Evolutionary conservation across 2,113 vertebrate genomes (phyloP).

Genomic region (Acinonyx jubatus): DNA sequence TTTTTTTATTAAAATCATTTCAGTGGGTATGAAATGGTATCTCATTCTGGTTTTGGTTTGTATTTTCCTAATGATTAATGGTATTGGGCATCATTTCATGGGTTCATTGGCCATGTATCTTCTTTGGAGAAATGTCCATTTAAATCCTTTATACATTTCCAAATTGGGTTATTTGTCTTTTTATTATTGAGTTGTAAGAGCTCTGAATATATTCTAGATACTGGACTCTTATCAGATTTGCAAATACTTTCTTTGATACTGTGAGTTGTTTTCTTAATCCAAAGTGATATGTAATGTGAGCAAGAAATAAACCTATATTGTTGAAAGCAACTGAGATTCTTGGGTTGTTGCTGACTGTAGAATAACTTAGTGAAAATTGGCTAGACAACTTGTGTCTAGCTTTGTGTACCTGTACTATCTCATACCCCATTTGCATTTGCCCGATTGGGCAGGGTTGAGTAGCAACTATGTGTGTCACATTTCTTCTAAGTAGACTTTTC

Average conservation of each 20-base stretch:
- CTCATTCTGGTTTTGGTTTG: background rate
- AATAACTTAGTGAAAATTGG: background rate
- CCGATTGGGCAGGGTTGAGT: background rate
- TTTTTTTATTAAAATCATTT: background rate
- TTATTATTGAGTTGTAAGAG: background rate
- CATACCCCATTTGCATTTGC: background rate
- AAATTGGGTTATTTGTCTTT: background rate
- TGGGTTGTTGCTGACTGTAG: background rate
- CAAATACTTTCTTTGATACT: background rate
- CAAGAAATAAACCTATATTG: background rate
- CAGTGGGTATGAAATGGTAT: background rate
- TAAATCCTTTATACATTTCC: background rate
- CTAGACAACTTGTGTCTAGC: background rate
- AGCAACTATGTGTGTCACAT: background rate
- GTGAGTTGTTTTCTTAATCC: background rate
- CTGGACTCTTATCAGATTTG: background rate
- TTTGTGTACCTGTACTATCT: background rate
- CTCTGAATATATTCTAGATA: background rate
- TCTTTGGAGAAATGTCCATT: background rate
- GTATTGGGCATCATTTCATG: background rate
- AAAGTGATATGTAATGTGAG: background rate
- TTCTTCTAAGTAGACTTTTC: background rate
- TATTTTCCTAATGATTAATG: background rate
- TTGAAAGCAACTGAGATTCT: background rate
- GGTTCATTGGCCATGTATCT: background rate